These are phyloP conservation scores for Ormia ochracea DNA, from an alignment of 2,888 invertebrate genomes.

Conservation along the genomic window DNA sequence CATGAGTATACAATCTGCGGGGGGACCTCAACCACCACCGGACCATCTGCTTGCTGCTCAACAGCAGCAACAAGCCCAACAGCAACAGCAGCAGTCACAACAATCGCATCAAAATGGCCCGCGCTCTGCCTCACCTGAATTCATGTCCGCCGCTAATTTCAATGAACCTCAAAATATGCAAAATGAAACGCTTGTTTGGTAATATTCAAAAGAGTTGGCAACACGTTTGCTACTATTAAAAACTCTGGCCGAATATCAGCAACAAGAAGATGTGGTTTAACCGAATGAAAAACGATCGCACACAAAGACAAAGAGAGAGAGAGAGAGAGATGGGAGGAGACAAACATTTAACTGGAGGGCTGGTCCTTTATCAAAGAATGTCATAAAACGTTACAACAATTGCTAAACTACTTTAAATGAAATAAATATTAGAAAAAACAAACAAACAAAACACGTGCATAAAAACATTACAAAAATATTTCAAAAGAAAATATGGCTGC, in stretches of 20 bases:
- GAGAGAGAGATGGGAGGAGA: conserved; percentile 1
- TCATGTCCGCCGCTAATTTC: conserved; percentile 81
- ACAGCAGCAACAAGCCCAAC: conserved; percentile 65
- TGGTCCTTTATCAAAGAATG: conserved; percentile 33
- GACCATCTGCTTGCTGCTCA: conserved; percentile 80
- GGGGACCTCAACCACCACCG: conserved; percentile 78
- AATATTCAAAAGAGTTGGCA: conserved; percentile 78
- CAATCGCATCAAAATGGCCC: conserved; percentile 78
- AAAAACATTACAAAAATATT: conserved; percentile 6
- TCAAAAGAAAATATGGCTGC: conserved; percentile 56
- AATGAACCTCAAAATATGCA: conserved; percentile 84
- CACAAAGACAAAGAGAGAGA: background rate
- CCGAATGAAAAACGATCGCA: conserved; percentile 46
- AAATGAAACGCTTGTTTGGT: conserved; percentile 86
- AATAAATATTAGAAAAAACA: background rate
- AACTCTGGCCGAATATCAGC: conserved; percentile 70
- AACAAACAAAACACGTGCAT: background rate
- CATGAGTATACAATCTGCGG: conserved; percentile 75
- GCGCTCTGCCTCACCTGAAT: conserved; percentile 86
- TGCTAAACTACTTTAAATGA: conserved; percentile 25
- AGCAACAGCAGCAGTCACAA: conserved; percentile 68
- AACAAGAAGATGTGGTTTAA: conserved; percentile 57
- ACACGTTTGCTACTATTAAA: conserved; percentile 74
- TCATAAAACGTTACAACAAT: background rate
- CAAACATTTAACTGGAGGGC: conserved; percentile 50